Conservation (phyloP, 1,140 invertebrate genomes). For the Leptinotarsa defecta region DNA sequence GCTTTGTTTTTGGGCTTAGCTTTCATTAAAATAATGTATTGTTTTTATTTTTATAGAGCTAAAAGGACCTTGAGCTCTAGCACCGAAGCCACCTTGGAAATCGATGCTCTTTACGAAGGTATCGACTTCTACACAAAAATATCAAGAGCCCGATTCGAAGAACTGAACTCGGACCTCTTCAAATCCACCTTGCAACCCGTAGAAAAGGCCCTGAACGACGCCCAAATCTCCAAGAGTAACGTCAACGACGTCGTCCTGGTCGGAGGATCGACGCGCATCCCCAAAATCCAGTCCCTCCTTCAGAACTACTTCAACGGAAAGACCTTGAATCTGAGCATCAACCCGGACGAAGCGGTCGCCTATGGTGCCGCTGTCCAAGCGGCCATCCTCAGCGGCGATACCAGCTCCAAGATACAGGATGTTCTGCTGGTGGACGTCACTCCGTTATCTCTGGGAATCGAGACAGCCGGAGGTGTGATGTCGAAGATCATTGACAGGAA, state of each 20-base stretch:
- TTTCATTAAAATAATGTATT: neutral
- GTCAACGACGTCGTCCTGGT: slow-evolving; percentile 82
- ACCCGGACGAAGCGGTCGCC: slow-evolving; percentile 70
- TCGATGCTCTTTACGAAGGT: slow-evolving; percentile 78
- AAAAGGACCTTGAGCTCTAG: slow-evolving; percentile 79
- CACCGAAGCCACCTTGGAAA: slow-evolving; percentile 73
- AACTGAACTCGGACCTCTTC: slow-evolving; percentile 67
- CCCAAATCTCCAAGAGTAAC: slow-evolving; percentile 70
- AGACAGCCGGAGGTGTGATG: slow-evolving; percentile 71
- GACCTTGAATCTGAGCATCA: slow-evolving; percentile 68
- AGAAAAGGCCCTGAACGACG: slow-evolving; percentile 73
- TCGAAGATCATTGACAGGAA: slow-evolving; percentile 70
- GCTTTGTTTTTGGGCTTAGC: neutral
- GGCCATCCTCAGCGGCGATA: slow-evolving; percentile 65
- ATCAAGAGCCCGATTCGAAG: slow-evolving; percentile 67
- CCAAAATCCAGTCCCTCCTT: slow-evolving; percentile 66
- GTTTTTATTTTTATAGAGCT: slow-evolving; percentile 57
- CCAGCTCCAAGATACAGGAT: slow-evolving; percentile 66
- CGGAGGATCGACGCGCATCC: slow-evolving; percentile 77
- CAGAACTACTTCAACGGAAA: slow-evolving; percentile 69
- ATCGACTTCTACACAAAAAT: slow-evolving; percentile 67
- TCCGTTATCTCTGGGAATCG: slow-evolving; percentile 68
- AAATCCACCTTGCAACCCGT: slow-evolving; percentile 65
- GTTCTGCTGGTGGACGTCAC: slow-evolving; percentile 75
- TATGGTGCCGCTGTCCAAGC: slow-evolving; percentile 71